A percentile compares a stretch with the other conserved stretches of the same genome.
These are phyloP conservation scores for Exocentrus adspersus DNA, from an alignment of 2,888 invertebrate genomes.

Conservation along the genomic window DNA sequence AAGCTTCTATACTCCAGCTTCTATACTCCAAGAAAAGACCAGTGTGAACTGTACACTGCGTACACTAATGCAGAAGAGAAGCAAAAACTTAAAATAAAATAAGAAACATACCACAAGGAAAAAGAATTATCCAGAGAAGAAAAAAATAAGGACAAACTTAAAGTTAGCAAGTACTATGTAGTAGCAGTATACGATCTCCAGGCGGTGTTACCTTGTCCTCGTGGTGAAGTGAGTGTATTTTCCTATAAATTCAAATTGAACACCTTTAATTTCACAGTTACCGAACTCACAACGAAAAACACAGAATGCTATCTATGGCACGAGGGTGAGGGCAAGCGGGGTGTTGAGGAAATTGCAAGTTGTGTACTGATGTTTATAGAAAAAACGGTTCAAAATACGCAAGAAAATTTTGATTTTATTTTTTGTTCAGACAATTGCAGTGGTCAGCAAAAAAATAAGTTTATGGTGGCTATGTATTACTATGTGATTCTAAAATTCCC, in stretches of 20 bases:
- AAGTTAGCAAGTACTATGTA: too few relatives aligned
- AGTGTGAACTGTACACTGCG: slow-evolving; percentile 11
- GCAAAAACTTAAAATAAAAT: slow-evolving; percentile 10
- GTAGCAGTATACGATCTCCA: slow-evolving; percentile 39
- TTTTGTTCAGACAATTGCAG: slow-evolving; percentile 36
- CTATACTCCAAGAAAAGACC: slow-evolving; percentile 15
- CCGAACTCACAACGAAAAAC: slow-evolving; percentile 44
- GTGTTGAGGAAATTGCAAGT: slow-evolving; percentile 48
- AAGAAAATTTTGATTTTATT: slow-evolving; percentile 26
- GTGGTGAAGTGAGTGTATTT: slow-evolving; percentile 39
- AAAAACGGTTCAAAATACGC: neutral
- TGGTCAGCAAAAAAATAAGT: slow-evolving; percentile 35
- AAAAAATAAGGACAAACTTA: slow-evolving; percentile 24
- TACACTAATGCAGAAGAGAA: slow-evolving; percentile 10
- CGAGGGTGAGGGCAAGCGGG: slow-evolving; percentile 50
- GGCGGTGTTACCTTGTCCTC: slow-evolving; percentile 45
- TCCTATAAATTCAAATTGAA: slow-evolving; percentile 50
- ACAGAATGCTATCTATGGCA: slow-evolving; percentile 48
- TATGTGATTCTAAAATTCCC: slow-evolving; percentile 16
- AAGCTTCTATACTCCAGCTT: slow-evolving; percentile 17
- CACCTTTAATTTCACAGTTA: slow-evolving; percentile 50
- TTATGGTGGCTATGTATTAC: slow-evolving; percentile 25
- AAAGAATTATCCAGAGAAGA: slow-evolving; percentile 27
- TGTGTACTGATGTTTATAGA: slow-evolving; percentile 31
- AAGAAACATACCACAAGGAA: slow-evolving; percentile 15